A percentile compares a stretch with the other conserved stretches of the same genome.
phyloP scores from a whole-genome alignment of 1,140 invertebrate genomes.

The Maniola jurtina region DNA sequence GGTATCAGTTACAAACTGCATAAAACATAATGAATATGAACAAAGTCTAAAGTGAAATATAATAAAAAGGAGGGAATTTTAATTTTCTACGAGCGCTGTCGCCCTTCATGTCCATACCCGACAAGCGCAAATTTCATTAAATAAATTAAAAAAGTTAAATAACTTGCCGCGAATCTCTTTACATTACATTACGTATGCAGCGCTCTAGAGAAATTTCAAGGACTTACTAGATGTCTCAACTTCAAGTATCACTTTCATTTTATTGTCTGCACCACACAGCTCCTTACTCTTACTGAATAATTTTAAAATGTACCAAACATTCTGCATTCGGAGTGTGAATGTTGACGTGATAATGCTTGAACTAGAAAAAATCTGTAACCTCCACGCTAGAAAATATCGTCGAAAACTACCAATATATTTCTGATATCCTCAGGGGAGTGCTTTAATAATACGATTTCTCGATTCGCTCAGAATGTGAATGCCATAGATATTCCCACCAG shows the following conservation, averaged over 20 bases:
- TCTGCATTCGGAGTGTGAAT: background rate
- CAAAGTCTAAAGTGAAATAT: background rate
- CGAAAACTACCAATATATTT: constrained; percentile 40
- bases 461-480: constrained; percentile 58
- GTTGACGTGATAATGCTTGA: background rate
- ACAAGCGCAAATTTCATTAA: constrained; percentile 40
- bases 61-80: constrained; percentile 18
- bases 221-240: constrained; percentile 40
- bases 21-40: constrained; percentile 2
- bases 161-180: constrained; percentile 39
- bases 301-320: background rate
- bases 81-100: constrained; percentile 14
- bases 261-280: constrained; percentile 27
- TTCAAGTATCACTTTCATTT: constrained; percentile 46
- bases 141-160: constrained; percentile 60
- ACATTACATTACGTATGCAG: constrained; percentile 57
- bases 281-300: constrained; percentile 5
- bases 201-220: constrained; percentile 48
- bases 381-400: constrained; percentile 14
- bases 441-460: constrained; percentile 59
- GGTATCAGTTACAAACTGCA: constrained; percentile 1
- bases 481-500: constrained; percentile 54
- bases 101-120: constrained; percentile 21
- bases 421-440: constrained; percentile 43
- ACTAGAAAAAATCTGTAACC: constrained; percentile 3